Percentiles rank a stretch among this genome's conserved stretches.
Conservation (phyloP, 2,113 vertebrate species). For the Marcusenius ussheri region DNA sequence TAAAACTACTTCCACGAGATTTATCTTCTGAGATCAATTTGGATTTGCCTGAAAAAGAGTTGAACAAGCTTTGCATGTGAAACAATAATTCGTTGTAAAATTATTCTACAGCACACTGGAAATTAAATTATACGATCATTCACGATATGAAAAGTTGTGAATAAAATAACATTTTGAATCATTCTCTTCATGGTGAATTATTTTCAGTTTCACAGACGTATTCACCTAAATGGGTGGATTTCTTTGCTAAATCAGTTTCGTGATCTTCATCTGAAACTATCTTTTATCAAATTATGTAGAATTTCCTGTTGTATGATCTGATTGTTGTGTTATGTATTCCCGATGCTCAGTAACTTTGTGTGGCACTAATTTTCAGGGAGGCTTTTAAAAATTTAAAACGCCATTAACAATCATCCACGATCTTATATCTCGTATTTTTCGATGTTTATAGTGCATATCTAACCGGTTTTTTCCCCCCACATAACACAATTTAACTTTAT, state of each 20-base stretch:
- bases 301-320: neutral
- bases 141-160: neutral
- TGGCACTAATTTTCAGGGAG: neutral
- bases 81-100: neutral
- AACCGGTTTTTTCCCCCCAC: neutral
- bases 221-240: neutral
- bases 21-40: neutral
- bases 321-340: neutral
- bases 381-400: neutral
- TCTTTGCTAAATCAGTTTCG: neutral
- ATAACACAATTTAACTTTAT: neutral
- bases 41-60: neutral
- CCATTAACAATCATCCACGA: neutral
- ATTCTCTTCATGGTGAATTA: neutral
- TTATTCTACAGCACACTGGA: neutral
- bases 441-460: neutral
- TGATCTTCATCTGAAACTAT: neutral
- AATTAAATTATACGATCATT: neutral
- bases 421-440: neutral
- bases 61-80: neutral
- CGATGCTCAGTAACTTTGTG: neutral
- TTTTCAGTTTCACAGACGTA: neutral
- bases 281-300: neutral
- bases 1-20: neutral
- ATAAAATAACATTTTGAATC: neutral